These are phyloP conservation scores for Arizona elegans DNA, from an alignment of 2,113 vertebrate genomes.

Conservation along the genomic window DNA sequence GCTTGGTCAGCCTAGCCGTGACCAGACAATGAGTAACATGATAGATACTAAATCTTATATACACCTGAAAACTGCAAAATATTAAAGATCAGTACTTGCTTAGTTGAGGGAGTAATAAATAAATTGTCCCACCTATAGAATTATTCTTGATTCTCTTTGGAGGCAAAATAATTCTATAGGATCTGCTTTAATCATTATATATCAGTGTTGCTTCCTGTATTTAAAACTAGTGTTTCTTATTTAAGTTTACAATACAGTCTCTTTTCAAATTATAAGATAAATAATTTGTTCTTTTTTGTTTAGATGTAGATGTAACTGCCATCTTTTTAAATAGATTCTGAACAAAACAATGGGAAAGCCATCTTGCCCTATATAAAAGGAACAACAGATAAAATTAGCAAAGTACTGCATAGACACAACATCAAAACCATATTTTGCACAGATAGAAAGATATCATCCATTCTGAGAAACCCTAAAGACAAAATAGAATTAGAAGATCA, in stretches of 20 bases:
- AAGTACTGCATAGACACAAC: no score
- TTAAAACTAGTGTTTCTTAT: neutral
- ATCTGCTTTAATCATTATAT: neutral
- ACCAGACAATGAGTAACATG: neutral
- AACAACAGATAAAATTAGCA: no score
- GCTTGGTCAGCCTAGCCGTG: neutral
- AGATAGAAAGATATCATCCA: no score
- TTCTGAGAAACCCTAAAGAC: no score
- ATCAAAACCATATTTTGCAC: no score
- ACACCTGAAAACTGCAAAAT: neutral
- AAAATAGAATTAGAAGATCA: no score
- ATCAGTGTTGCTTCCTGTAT: neutral
- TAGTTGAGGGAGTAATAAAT: neutral
- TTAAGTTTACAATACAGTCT: neutral
- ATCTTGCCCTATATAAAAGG: no score
- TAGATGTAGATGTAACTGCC: neutral
- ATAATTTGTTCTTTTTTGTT: neutral
- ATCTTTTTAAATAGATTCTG: neutral
- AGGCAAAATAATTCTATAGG: neutral
- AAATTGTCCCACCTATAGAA: neutral
- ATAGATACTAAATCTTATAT: neutral
- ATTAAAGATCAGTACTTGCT: neutral
- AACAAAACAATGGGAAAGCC: no score
- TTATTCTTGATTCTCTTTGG: neutral
- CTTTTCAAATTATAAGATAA: neutral